These are phyloP conservation scores for Nothocercus nigrocapillus DNA, from an alignment of 2,113 vertebrate species.

Conservation along the genomic window DNA sequence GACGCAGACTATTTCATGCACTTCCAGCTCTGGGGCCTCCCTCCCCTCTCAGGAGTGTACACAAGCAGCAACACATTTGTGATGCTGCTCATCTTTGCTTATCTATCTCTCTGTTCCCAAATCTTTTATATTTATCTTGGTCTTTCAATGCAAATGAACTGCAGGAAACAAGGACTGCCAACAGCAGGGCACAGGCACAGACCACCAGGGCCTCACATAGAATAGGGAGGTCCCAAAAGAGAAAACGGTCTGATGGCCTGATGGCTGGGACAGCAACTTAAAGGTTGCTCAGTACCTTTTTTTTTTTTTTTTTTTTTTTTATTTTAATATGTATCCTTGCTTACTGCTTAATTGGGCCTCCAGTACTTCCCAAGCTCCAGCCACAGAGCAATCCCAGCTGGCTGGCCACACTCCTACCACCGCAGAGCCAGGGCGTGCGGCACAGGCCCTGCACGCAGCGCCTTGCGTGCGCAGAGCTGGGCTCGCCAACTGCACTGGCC, in stretches of 20 bases:
- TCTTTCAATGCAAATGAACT: background rate
- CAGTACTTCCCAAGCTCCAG: accelerated
- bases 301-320: no score
- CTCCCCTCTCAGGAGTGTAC: accelerated
- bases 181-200: background rate
- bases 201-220: accelerated
- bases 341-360: background rate
- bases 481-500: accelerated
- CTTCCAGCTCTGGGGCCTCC: background rate
- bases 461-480: accelerated
- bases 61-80: background rate
- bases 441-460: background rate
- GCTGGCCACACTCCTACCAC: background rate
- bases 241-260: background rate
- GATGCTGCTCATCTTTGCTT: background rate
- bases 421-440: background rate
- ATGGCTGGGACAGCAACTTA: background rate
- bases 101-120: background rate
- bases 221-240: background rate
- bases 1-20: background rate
- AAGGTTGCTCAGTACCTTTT: background rate
- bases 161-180: background rate
- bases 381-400: background rate
- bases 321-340: background rate
- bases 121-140: background rate